Percentiles rank a stretch among this genome's conserved stretches.
phyloP scores from a whole-genome alignment of 2,113 vertebrate genomes.

The Nicator chloris region DNA sequence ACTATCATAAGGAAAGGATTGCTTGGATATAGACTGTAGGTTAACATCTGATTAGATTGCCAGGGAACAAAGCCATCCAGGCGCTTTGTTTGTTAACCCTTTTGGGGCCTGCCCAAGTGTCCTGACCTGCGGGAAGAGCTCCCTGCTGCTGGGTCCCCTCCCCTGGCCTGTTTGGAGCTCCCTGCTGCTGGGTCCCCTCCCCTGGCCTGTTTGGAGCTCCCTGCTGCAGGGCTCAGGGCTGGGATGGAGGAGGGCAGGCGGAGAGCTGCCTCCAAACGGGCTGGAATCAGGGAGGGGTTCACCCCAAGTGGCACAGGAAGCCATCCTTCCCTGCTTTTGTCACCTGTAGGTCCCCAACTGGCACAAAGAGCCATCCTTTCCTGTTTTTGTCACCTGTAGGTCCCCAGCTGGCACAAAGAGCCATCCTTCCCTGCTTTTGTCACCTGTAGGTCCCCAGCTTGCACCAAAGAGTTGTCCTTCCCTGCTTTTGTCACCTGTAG shows the following conservation, averaged over 20 bases:
- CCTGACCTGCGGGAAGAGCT: background rate
- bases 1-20: conserved; percentile 96
- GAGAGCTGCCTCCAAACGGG: background rate
- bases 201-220: background rate
- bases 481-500: too few relatives aligned
- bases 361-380: background rate
- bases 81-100: conserved; percentile 77
- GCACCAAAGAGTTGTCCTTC: background rate
- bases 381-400: too few relatives aligned
- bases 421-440: background rate
- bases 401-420: rapidly evolving
- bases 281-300: background rate
- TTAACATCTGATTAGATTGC: conserved; percentile 75
- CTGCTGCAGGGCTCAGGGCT: background rate
- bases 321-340: background rate
- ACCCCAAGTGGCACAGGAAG: background rate
- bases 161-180: background rate
- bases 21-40: conserved; percentile 80
- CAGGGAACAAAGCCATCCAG: conserved; percentile 69
- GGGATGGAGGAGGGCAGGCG: background rate
- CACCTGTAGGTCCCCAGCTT: rapidly evolving
- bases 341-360: background rate
- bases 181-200: background rate
- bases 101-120: conserved; percentile 60
- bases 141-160: background rate